Conservation (phyloP, 2,113 vertebrate genomes). For the Lampris megalopsis region DNA sequence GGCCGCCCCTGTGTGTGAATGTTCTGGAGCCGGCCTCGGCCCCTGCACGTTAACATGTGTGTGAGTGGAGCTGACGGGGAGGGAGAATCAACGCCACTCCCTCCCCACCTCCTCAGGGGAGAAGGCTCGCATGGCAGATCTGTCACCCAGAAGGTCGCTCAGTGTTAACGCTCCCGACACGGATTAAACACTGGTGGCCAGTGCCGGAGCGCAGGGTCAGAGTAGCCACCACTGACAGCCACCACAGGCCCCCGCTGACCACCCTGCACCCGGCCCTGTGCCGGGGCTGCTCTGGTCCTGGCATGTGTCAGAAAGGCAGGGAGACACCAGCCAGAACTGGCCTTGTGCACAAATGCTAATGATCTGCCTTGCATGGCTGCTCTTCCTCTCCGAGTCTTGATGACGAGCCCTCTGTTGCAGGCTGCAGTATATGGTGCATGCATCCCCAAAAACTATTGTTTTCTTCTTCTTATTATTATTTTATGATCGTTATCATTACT, state of each 20-base stretch:
- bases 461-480: slow-evolving; percentile 18
- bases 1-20: slow-evolving; percentile 62
- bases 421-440: slow-evolving; percentile 18
- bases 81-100: slow-evolving; percentile 67
- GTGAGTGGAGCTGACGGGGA: slow-evolving; percentile 80
- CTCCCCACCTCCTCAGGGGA: slow-evolving; percentile 71
- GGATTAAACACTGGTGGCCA: slow-evolving; percentile 92
- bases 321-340: slow-evolving; percentile 61
- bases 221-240: slow-evolving; percentile 88
- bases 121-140: slow-evolving; percentile 89
- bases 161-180: slow-evolving; percentile 94
- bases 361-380: slow-evolving; percentile 49
- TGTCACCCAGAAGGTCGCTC: slow-evolving; percentile 92
- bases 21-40: slow-evolving; percentile 62
- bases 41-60: slow-evolving; percentile 66
- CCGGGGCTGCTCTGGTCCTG: slow-evolving; percentile 62
- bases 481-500: too few species aligned
- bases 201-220: slow-evolving; percentile 85
- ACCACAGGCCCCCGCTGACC: slow-evolving; percentile 73
- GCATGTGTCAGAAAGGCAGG: slow-evolving; percentile 72
- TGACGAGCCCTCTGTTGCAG: slow-evolving; percentile 55
- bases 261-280: slow-evolving; percentile 59
- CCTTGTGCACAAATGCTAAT: slow-evolving; percentile 72
- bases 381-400: slow-evolving; percentile 52
- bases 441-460: slow-evolving; percentile 13